Evolutionary conservation across 2,113 vertebrate species (phyloP).

Genomic region (Lophius piscatorius): DNA sequence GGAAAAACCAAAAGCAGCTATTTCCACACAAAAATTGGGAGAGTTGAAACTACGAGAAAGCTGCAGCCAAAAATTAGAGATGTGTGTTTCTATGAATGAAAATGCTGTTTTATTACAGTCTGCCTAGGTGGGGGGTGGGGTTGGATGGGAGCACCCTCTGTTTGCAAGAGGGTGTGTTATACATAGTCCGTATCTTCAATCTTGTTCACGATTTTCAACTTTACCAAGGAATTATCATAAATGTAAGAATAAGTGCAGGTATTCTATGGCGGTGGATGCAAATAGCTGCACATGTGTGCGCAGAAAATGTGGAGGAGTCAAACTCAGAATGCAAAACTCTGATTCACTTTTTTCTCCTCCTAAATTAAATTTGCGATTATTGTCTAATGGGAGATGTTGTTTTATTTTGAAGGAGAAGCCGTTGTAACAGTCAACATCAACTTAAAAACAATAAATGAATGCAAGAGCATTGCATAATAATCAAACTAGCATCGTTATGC

Average conservation of each 20-base stretch:
- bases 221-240: conserved; percentile 49
- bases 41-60: conserved; percentile 70
- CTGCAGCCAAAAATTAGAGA: conserved; percentile 48
- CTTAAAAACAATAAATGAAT: conserved; percentile 5
- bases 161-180: conserved; percentile 8
- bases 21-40: conserved; percentile 33
- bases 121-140: conserved; percentile 19
- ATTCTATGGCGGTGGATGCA: conserved; percentile 9
- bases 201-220: conserved; percentile 18
- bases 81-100: conserved; percentile 51
- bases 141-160: neutral
- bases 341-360: conserved; percentile 14
- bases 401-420: conserved; percentile 7
- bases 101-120: conserved; percentile 64
- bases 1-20: conserved; percentile 54
- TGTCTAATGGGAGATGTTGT: conserved; percentile 23
- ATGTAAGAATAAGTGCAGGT: conserved; percentile 28
- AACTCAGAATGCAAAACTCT: neutral
- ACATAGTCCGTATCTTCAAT: conserved; percentile 20
- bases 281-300: conserved; percentile 12
- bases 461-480: conserved; percentile 23
- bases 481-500: conserved; percentile 1
- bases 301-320: conserved; percentile 11
- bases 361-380: neutral
- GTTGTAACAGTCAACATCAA: conserved; percentile 5